Evolutionary conservation across 1,140 invertebrate species (phyloP).

Genomic region (Drosophila bipectinata): DNA sequence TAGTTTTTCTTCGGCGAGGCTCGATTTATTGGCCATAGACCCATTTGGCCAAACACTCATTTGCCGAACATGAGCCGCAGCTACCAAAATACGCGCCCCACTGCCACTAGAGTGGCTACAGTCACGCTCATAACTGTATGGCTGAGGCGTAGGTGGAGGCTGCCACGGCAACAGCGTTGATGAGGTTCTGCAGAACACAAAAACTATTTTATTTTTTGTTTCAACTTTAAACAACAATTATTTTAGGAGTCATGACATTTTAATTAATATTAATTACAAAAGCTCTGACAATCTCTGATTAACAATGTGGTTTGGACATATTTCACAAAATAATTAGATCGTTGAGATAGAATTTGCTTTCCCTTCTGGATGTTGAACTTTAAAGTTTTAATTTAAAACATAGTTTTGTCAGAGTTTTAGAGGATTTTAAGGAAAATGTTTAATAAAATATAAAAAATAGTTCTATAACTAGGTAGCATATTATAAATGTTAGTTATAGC

Average conservation of each 20-base stretch:
- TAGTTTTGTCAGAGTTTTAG: too few species aligned
- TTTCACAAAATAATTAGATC: background rate
- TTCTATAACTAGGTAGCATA: too few species aligned
- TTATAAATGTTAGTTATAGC: too few species aligned
- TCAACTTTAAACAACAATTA: background rate
- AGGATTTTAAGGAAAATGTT: too few species aligned
- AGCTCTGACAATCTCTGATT: background rate
- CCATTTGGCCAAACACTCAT: conserved; percentile 71
- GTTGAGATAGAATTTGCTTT: background rate
- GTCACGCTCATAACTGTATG: conserved; percentile 42
- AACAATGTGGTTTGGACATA: background rate
- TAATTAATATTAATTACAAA: conserved; percentile 4
- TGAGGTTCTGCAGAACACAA: conserved; percentile 4
- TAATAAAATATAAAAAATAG: too few species aligned
- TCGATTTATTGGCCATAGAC: conserved; percentile 75
- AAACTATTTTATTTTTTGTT: conserved; percentile 6
- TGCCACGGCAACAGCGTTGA: conserved; percentile 12
- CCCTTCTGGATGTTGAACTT: background rate
- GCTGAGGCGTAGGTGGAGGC: conserved; percentile 6
- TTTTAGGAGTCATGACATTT: background rate
- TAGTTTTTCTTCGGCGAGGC: conserved; percentile 34
- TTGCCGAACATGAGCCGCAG: conserved; percentile 61
- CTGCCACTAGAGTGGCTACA: conserved; percentile 36
- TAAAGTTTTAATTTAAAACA: too few species aligned
- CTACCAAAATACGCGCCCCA: conserved; percentile 71